Conservation (phyloP, 1,140 invertebrate species). For the Homarus americanus region DNA sequence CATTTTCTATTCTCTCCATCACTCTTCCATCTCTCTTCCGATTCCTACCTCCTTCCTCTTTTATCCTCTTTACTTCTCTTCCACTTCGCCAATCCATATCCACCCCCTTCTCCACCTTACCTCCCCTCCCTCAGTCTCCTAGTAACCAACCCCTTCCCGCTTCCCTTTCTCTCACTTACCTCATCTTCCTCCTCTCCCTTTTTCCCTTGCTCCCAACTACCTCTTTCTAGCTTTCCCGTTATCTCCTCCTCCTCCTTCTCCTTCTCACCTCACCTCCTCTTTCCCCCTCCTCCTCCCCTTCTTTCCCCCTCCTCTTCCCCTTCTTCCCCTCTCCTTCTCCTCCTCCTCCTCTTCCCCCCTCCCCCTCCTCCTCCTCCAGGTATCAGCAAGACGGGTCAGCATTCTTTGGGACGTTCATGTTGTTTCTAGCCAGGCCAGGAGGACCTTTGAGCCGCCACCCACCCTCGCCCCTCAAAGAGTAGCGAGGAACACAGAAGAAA, state of each 20-base stretch:
- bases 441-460: neutral
- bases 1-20: too few species aligned
- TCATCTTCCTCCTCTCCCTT: neutral
- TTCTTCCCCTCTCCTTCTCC: neutral
- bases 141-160: too few species aligned
- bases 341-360: neutral
- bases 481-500: neutral
- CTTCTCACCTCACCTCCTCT: neutral
- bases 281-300: neutral
- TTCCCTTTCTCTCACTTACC: neutral
- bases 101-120: neutral
- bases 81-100: neutral
- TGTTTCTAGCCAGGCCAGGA: neutral
- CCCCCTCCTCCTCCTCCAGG: neutral
- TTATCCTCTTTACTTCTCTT: neutral
- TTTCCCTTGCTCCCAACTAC: neutral
- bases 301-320: neutral
- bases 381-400: constrained; percentile 5
- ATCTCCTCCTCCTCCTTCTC: neutral
- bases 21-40: too few species aligned
- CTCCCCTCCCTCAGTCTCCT: neutral
- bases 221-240: neutral
- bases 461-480: neutral
- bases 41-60: neutral
- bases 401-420: constrained; percentile 2